Base-by-base conservation (phyloP, 2,113 vertebrate species). In the Mesoclemmys tuberculata region DNA sequence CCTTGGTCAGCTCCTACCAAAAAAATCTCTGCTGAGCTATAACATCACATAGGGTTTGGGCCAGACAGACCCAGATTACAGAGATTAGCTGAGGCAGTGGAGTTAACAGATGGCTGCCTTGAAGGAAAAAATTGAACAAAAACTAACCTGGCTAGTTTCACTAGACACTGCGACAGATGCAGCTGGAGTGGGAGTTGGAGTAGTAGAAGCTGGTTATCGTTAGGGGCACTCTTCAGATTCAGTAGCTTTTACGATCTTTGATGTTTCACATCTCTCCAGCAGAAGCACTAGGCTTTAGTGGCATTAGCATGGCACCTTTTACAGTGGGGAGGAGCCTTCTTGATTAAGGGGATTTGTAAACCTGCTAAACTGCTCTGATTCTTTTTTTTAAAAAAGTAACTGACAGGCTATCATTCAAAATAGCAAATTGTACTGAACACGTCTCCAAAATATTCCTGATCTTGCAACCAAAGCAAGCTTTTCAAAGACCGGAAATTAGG, bases 31-130 rank as follows among this genome's bases (percentile, higher is more conserved):
- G 27, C 31, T 31, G 56, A 61, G 27, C 56, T 61, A 61, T 29
- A 29, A 56, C 5, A 29, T 12, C 56, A 61, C 29, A 14, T 31
- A 61, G 14, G 56, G 56, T 58, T 58, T 58, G 27, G 56, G 56
- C 56, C 56, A 58, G 27, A 61, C 27, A 61, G 12, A 27, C 56
- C 56, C 29, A 31, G 29, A 61, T 10, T 11, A 14, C 3, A 61
- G 56, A 31, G 56, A 61, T 61, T 61, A 61, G 6, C 56, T 3
- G 38, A 84, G 41, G 18, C 58, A 54, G 9, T 0, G 0, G 44
- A 18, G n/a, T 24, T 54, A 6, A 24, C 0, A 0, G 1, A 1
- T 31, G 51, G 49, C 38, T 11, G 29, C 49, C 11, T 8, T 52
- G 29, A 52, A 51, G 21, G 49, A 16, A 22, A 29, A 58, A 29